These are phyloP conservation scores for Montifringilla adamsi DNA, from an alignment of 2,113 vertebrate genomes.

Conservation along the genomic window DNA sequence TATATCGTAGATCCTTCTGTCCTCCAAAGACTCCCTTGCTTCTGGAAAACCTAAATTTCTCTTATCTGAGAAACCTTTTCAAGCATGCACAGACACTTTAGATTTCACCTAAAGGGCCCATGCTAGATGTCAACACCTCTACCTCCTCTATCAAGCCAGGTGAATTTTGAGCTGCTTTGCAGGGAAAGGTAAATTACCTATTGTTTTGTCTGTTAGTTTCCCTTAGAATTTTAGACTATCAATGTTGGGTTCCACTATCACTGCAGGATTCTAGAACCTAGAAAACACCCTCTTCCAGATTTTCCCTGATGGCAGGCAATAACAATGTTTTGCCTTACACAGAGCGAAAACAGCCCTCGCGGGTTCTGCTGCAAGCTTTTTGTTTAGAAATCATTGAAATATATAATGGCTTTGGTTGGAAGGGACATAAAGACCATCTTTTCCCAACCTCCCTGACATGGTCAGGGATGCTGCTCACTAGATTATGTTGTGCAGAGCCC, in stretches of 20 bases:
- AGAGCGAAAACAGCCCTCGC: background rate
- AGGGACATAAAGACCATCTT: background rate
- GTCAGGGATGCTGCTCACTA: too few species aligned
- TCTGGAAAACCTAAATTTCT: background rate
- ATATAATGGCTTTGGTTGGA: background rate
- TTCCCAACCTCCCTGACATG: fast-evolving
- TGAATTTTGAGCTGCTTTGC: background rate
- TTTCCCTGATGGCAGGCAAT: background rate
- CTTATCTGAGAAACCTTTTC: background rate
- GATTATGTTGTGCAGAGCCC: background rate
- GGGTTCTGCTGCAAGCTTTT: background rate
- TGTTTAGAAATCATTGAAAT: background rate
- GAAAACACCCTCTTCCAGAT: background rate
- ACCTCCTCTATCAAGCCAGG: background rate
- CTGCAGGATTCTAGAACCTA: background rate
- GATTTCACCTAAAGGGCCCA: background rate
- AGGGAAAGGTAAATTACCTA: background rate
- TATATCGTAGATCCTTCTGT: background rate
- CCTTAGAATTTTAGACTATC: background rate
- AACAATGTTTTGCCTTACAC: background rate
- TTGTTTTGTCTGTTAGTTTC: background rate
- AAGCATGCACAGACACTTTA: background rate
- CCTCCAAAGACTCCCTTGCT: background rate
- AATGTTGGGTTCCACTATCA: background rate
- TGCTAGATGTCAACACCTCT: background rate